A percentile compares a stretch with the other conserved stretches of the same genome.
Evolutionary conservation across 2,888 invertebrate genomes (phyloP).

Genomic region (Thyatira batis): DNA sequence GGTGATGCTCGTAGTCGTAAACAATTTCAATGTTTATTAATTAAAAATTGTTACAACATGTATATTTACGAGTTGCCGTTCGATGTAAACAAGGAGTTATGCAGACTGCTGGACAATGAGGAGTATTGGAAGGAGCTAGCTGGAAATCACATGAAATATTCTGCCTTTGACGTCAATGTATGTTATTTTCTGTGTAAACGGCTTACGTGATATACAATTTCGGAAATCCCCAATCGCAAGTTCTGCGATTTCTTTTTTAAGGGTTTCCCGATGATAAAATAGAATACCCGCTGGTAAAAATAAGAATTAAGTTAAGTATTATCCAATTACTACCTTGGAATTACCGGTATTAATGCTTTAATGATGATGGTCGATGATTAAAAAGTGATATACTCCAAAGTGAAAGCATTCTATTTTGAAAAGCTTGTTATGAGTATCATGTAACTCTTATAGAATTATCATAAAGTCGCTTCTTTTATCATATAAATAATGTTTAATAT

Average conservation of each 20-base stretch:
- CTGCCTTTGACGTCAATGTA: slow-evolving; percentile 81
- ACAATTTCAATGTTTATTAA: no score
- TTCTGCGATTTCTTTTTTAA: slow-evolving; percentile 10
- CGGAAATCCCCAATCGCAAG: slow-evolving; percentile 47
- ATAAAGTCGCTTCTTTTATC: no score
- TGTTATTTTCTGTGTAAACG: slow-evolving; percentile 34
- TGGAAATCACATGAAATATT: slow-evolving; percentile 85
- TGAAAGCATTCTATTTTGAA: no score
- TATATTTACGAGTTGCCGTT: slow-evolving; percentile 90
- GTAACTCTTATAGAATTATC: no score
- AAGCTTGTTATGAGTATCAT: no score
- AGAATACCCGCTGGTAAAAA: no score
- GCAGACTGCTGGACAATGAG: slow-evolving; percentile 89
- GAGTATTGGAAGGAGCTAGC: slow-evolving; percentile 92
- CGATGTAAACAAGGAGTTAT: slow-evolving; percentile 85
- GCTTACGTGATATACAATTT: slow-evolving; percentile 13
- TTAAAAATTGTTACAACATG: slow-evolving; percentile 35
- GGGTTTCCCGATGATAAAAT: slow-evolving; percentile 27
- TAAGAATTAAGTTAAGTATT: no score
- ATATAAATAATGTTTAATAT: no score
- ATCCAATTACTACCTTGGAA: no score
- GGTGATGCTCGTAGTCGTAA: not conserved
- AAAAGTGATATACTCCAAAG: no score
- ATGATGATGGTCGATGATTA: no score
- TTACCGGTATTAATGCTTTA: no score